phyloP scores from a whole-genome alignment of 2,888 invertebrate genomes.

The Troides oblongomaculatus region DNA sequence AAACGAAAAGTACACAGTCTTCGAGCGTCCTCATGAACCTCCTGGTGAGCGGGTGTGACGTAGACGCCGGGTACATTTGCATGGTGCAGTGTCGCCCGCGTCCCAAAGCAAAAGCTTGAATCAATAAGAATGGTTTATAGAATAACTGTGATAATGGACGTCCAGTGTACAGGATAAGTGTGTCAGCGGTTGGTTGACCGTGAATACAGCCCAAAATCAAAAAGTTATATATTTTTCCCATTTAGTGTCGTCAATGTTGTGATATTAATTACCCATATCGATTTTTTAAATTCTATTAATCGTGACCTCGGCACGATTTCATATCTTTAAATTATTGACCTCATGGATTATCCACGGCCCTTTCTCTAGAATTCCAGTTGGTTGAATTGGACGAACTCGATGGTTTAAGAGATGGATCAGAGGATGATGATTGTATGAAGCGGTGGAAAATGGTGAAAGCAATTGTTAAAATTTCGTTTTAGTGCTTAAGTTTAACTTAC shows the following conservation, averaged over 20 bases:
- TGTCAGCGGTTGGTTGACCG: slow-evolving; percentile 19
- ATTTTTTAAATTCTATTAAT: slow-evolving; percentile 12
- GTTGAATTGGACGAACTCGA: neutral
- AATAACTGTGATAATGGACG: slow-evolving; percentile 76
- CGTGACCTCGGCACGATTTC: slow-evolving; percentile 6
- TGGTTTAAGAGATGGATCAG: neutral
- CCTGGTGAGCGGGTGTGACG: slow-evolving; percentile 96
- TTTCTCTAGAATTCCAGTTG: neutral
- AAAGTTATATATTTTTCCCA: slow-evolving; percentile 8
- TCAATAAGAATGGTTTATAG: slow-evolving; percentile 40
- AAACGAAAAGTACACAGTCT: slow-evolving; percentile 72
- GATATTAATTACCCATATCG: slow-evolving; percentile 23
- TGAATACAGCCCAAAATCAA: slow-evolving; percentile 39
- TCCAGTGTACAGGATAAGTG: slow-evolving; percentile 65
- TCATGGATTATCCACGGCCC: neutral
- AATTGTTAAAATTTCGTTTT: slow-evolving; percentile 55
- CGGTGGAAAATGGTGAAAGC: slow-evolving; percentile 41
- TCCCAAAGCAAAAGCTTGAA: slow-evolving; percentile 71
- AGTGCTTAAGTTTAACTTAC: slow-evolving; percentile 69
- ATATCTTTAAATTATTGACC: neutral
- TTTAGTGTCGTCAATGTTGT: slow-evolving; percentile 11
- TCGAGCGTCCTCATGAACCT: slow-evolving; percentile 96
- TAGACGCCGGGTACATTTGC: slow-evolving; percentile 94
- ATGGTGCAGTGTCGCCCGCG: slow-evolving; percentile 85
- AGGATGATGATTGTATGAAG: neutral